Percentiles rank a stretch among this genome's conserved stretches.
These are phyloP conservation scores for Megaceryle torquata DNA, from an alignment of 2,113 vertebrate genomes.

Conservation along the genomic window DNA sequence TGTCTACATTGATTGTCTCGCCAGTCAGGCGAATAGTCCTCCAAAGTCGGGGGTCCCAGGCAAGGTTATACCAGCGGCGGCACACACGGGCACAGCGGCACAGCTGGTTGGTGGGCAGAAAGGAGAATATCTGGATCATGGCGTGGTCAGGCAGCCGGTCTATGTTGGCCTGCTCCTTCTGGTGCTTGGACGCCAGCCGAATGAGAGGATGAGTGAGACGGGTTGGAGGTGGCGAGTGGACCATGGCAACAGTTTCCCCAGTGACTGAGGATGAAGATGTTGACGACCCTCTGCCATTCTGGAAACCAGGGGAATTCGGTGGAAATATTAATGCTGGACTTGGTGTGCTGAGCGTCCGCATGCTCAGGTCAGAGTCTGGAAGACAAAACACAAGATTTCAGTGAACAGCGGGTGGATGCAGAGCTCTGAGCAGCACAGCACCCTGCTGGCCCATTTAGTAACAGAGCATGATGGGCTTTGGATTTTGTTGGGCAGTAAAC, in stretches of 20 bases:
- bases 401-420: background rate
- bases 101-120: constrained; percentile 94
- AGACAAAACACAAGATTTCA: constrained; percentile 36
- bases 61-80: constrained; percentile 95
- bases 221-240: constrained; percentile 86
- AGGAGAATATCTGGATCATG: constrained; percentile 89
- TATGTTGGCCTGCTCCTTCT: constrained; percentile 81
- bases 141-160: constrained; percentile 88
- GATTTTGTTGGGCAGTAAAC: background rate
- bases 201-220: constrained; percentile 82
- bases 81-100: constrained; percentile 93
- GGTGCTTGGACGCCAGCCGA: constrained; percentile 79
- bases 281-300: constrained; percentile 87
- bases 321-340: constrained; percentile 92
- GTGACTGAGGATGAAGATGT: constrained; percentile 89
- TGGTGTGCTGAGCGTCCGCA: constrained; percentile 92
- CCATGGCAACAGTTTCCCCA: constrained; percentile 90
- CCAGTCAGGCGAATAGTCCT: constrained; percentile 87
- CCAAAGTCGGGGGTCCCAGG: constrained; percentile 97
- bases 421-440: background rate
- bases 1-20: constrained; percentile 91
- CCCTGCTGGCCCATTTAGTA: fast-evolving
- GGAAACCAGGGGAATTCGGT: constrained; percentile 81
- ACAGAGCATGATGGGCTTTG: fast-evolving
- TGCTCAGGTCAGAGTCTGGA: constrained; percentile 92